These are phyloP conservation scores for Syngnathus scovelli DNA, from an alignment of 2,113 vertebrate species.

Conservation along the genomic window DNA sequence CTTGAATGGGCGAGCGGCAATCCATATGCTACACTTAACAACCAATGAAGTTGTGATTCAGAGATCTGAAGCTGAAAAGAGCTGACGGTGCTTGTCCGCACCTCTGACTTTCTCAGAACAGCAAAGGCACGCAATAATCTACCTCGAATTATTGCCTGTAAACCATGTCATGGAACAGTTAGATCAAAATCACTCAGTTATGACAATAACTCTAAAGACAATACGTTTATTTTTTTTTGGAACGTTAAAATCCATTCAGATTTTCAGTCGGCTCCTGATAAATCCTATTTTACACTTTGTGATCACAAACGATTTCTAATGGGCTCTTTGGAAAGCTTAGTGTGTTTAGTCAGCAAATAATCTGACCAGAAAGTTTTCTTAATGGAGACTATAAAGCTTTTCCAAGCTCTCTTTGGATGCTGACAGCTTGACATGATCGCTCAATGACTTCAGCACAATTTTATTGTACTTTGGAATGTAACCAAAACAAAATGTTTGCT, in stretches of 20 bases:
- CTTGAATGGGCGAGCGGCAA: slow-evolving; percentile 28
- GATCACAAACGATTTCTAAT: slow-evolving; percentile 53
- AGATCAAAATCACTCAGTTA: slow-evolving; percentile 68
- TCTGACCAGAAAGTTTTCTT: slow-evolving; percentile 57
- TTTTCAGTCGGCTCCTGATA: slow-evolving; percentile 20
- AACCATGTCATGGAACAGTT: slow-evolving; percentile 70
- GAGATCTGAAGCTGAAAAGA: slow-evolving; percentile 64
- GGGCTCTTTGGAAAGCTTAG: slow-evolving; percentile 49
- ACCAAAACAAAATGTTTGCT: slow-evolving; percentile 24
- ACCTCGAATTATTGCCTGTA: slow-evolving; percentile 79
- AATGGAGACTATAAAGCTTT: slow-evolving; percentile 66
- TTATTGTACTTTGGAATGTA: slow-evolving; percentile 16
- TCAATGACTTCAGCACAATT: slow-evolving; percentile 52
- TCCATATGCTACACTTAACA: slow-evolving; percentile 70
- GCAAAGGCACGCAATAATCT: slow-evolving; percentile 71
- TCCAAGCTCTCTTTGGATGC: slow-evolving; percentile 45
- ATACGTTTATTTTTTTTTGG: not conserved
- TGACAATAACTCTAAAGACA: slow-evolving; percentile 66
- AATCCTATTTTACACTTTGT: slow-evolving; percentile 18
- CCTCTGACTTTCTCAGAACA: slow-evolving; percentile 65
- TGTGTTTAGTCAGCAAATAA: slow-evolving; percentile 68
- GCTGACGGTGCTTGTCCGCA: slow-evolving; percentile 63
- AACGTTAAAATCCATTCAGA: slow-evolving; percentile 9
- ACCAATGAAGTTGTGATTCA: slow-evolving; percentile 59
- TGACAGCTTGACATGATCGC: slow-evolving; percentile 30